phyloP scores from a whole-genome alignment of 1,140 invertebrate species.

The Tribolium castaneum region DNA sequence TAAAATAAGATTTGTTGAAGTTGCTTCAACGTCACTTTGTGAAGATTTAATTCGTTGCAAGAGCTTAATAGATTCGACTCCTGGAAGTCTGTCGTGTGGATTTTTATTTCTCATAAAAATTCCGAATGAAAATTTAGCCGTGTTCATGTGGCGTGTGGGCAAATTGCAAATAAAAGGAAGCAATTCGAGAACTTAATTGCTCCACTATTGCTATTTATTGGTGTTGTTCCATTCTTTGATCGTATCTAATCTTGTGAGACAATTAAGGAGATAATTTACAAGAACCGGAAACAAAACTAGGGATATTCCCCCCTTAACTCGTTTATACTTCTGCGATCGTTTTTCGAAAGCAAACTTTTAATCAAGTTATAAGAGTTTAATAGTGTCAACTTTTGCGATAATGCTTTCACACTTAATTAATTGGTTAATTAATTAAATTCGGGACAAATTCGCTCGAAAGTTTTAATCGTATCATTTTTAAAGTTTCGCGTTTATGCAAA shows the following conservation, averaged over 20 bases:
- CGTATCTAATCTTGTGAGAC: conserved; percentile 13
- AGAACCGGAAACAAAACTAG: conserved; percentile 8
- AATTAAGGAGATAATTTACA: conserved; percentile 27
- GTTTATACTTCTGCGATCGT: conserved; percentile 10
- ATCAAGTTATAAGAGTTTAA: conserved; percentile 33
- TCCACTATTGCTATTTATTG: conserved; percentile 24
- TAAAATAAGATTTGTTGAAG: conserved; percentile 18
- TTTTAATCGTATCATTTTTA: conserved; percentile 12
- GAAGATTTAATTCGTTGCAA: conserved; percentile 16
- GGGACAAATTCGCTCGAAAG: neutral
- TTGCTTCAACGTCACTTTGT: conserved; percentile 10
- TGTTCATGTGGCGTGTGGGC: neutral
- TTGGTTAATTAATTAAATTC: conserved; percentile 25
- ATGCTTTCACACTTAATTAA: conserved; percentile 17
- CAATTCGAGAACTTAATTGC: neutral
- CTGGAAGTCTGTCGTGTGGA: neutral
- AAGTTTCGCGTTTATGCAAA: conserved; percentile 9
- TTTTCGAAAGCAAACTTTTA: conserved; percentile 16
- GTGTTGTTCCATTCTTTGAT: conserved; percentile 6
- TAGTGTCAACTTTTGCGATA: conserved; percentile 19
- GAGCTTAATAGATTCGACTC: conserved; percentile 2
- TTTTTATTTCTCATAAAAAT: conserved; percentile 12
- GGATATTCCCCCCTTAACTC: neutral
- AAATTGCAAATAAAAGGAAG: conserved; percentile 9
- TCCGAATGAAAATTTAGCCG: neutral